Conservation (phyloP, 2,888 invertebrate species). For the Nezara viridula region DNA sequence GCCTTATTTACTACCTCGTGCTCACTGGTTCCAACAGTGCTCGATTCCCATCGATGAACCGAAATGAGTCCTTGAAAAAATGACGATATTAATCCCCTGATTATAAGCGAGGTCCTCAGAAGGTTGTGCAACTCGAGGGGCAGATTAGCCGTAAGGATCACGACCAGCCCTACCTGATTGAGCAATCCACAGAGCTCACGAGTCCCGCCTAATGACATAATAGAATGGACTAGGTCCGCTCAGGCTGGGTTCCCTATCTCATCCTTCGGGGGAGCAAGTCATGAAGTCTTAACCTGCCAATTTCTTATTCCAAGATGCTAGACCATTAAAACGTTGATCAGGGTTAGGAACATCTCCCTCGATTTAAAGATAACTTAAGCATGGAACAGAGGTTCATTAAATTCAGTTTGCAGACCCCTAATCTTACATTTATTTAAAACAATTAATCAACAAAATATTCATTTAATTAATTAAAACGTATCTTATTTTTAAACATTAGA, state of each 20-base stretch:
- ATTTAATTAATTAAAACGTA: too few relatives aligned
- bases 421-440: too few relatives aligned
- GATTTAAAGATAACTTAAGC: too few relatives aligned
- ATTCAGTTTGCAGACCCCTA: too few relatives aligned
- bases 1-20: too few relatives aligned
- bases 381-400: too few relatives aligned
- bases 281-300: background rate
- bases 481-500: too few relatives aligned
- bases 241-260: background rate
- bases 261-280: background rate
- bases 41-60: background rate
- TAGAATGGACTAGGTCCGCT: background rate
- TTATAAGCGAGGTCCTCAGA: background rate
- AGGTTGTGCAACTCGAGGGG: background rate
- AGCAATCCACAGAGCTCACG: conserved; percentile 16
- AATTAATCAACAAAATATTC: too few relatives aligned
- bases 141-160: background rate
- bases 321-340: too few relatives aligned
- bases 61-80: background rate
- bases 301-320: background rate
- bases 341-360: too few relatives aligned
- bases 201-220: conserved; percentile 19
- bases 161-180: background rate
- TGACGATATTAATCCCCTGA: conserved; percentile 36
- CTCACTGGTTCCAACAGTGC: too few relatives aligned